Evolutionary conservation across 2,888 invertebrate genomes (phyloP), one percentile per base, ranked within the genome.

Genomic region (Noctua janthina): DNA sequence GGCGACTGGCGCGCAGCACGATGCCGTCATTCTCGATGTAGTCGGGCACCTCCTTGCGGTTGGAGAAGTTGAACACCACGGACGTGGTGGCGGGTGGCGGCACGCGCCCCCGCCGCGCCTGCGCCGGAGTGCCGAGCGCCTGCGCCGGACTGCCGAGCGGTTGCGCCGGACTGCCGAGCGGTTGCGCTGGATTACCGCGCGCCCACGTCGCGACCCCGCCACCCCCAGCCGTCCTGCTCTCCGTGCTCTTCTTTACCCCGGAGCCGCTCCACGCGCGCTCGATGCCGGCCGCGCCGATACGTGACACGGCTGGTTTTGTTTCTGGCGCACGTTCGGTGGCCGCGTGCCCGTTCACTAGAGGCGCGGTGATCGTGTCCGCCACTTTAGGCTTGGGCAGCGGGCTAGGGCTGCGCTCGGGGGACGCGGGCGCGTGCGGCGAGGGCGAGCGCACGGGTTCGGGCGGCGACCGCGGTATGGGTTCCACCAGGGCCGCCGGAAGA

Each of bases 11-110:
- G 91, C 97, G 97, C 90, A 98, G 97, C 90, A 98, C 97, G 94
- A 98, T 97, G 90, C 98, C 98, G 97, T 99, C 99, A 96, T 99
- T 99, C 94, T 98, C 98, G 93, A 99, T 98, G 96, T 99, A 99
- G 97, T 99, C 98, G 74, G 99, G 99, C 92, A 99, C 98, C 92
- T 98, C 98, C 95, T 98, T 98, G 92, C 98, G 97, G 95, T 98
- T 97, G 88, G 98, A 98, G 96, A 99, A 99, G 97, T 99, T 98
- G 97, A 99, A 99, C 87, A 99, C 98, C 96, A 99, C 98, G 89
- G 98, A 98, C 90, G 98, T 98, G 92, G 97, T 96, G 88, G 97
- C 96, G 83, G 95, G 92, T 74, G 94, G 90, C 17, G 95, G 93
- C 54, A 91, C 90, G 76, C 93, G 93, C 59, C 84, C 46, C 20